Evolutionary conservation across 2,113 vertebrate species (phyloP), one percentile per base, ranked within the genome.

Genomic region (Vireo altiloquus): DNA sequence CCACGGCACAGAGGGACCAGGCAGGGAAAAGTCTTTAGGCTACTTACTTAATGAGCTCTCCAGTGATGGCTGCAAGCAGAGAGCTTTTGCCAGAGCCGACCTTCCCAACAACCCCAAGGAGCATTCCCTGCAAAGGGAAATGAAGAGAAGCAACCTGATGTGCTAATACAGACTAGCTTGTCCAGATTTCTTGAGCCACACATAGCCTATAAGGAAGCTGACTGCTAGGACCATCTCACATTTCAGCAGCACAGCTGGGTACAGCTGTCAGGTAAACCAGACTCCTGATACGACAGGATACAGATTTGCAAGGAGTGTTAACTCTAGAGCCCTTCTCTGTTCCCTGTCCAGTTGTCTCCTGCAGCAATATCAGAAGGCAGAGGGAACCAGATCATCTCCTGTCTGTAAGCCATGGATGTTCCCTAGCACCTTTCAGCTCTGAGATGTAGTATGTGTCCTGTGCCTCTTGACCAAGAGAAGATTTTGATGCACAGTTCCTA

Each of bases 1-100:
- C 49, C 0, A 0, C 11, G 25, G 66, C 31, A 70, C 9, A 15
- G 33, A 83, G 35, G 52, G 25, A 86, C 21, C 15, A 39, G 56
- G 22, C 14, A 84, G 24, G 11, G 13, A 89, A 42, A 27, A 82
- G 33, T 56, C 42, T 71, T 83, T n/a, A 80, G 44, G 8, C 27
- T 90, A 79, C 69, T 96, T 98, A 99, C 99, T 99, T 99, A 97
- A 94, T 97, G 65, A 99, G 98, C 68, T 99, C 99, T 96, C 99
- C 99, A 15, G 98, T 97, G 53, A 99, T 97, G 33, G 99, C 99
- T 15, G 99, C 98, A 94, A 99, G 96, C 59, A 99, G 94, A 11
- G 99, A 99, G 64, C 99, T 99, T 97, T 99, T 99, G 40, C 99
- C 99, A 89, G 98, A 99, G 92, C 99, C 99, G 1, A 99, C 99